Base-by-base conservation (phyloP, 2,797 vertebrate species). In the Acrossocheilus fasciatus region DNA sequence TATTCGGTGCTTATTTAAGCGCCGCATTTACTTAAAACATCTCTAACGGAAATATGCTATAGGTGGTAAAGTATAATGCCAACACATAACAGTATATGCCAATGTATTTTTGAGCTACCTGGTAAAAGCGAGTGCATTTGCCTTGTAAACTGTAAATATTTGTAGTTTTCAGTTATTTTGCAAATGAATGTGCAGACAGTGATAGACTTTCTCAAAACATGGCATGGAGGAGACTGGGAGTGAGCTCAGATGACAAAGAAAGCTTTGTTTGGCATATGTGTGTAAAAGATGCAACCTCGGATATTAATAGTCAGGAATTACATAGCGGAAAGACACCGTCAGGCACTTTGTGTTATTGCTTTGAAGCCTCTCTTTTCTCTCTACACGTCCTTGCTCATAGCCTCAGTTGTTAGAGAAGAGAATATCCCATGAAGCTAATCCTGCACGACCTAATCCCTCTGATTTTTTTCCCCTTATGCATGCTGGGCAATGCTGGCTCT, bases 391-490 rank as follows among this genome's bases (percentile, higher is more conserved):
- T 36, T 68, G 20, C 41, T 62, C 17, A 66, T 79, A 66, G 68
- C 64, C 45, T 45, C 15, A 20, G 39, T 83, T 73, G 75, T 76
- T 87, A 41, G 87, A 83, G 50, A 81, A 85, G 89, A 83, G 43
- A 81, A 85, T 90, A 82, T 87, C 84, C 83, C 68, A 78, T 86
- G 82, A 70, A 82, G 79, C 86, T 92, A 90, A 92, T 92, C 91
- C 87, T 81, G 70, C 82, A 59, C 83, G 76, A 20, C 45, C 85
- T 91, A 91, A 91, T 92, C 90, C 86, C 39, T 78, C 72, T 70
- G 76, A 86, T 87, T 76, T 64, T 81, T 82, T 69, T 14, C 70
- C 36, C 2, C 14, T 81, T 75, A 23, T 87, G 69, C 72, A 85
- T 84, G 75, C 45, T 43, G 41, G 82, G 81, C 86, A 90, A 86